Evolutionary conservation across 1,140 invertebrate species (phyloP), one percentile per base, ranked within the genome.

Genomic region (Anastrepha ludens): DNA sequence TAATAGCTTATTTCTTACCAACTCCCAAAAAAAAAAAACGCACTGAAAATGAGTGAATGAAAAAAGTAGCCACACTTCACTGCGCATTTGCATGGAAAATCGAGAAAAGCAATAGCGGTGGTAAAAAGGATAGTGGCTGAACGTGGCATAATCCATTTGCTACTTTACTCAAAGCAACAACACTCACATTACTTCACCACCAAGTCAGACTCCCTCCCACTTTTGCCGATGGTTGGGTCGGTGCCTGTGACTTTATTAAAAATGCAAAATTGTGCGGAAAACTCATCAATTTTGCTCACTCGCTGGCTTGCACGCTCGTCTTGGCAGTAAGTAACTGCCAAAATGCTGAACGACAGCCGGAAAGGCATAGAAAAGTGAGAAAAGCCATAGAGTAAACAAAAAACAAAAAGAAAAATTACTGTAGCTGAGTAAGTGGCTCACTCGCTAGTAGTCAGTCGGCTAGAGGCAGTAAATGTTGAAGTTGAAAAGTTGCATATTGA

Each of bases 221-320:
- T 55, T 86, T 17, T 60, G 58, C 2, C 13, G 15, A 6, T 50
- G 39, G 20, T 44, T 20, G n/a, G 20, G 29, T 44, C 13, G 20
- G 13, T 62, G 11, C 17, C 3, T 86, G 55, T 86, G 58, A 86
- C 85, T 86, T 86, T 86, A 86, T 86, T 86, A 86, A 86, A 86
- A 86, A 86, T 86, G 59, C 85, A 86, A 86, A 86, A 60, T 86
- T 62, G 4, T 86, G 62, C 85, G 58, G 55, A 62, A 86, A 86
- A 86, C 29, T 62, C 85, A 86, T 86, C 85, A 86, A 86, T 86
- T 86, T 62, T 60, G 39, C 58, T 86, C 85, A 59, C 59, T 86
- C 29, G 7, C 50, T 81, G 4, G 15, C 39, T 59, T 4, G 8
- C 3, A 47, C 41, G 47, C 47, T 86, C 59, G 59, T n/a, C 41